Conservation (phyloP, 2,113 vertebrate species). For the Labrus mixtus region DNA sequence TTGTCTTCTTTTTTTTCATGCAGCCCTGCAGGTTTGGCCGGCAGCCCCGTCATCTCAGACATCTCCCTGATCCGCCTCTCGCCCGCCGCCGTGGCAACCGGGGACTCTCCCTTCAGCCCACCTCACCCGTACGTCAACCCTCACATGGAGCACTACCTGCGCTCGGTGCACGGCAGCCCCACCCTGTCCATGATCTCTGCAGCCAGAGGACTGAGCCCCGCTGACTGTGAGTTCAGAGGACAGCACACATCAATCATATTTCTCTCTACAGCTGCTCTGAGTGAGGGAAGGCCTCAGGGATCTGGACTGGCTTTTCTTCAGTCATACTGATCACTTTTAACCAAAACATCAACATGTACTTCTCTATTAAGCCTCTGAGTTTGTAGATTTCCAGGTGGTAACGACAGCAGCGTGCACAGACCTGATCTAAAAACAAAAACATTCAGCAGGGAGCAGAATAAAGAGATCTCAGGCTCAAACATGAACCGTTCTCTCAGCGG, state of each 20-base stretch:
- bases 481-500: background rate
- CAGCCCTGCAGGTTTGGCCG: slow-evolving; percentile 88
- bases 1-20: background rate
- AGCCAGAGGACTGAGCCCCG: slow-evolving; percentile 91
- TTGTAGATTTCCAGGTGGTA: too few species aligned
- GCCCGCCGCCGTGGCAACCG: slow-evolving; percentile 84
- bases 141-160: slow-evolving; percentile 97
- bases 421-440: too few species aligned
- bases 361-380: too few species aligned
- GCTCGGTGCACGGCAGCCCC: slow-evolving; percentile 92
- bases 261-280: too few species aligned
- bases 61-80: slow-evolving; percentile 96
- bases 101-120: slow-evolving; percentile 89
- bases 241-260: too few species aligned
- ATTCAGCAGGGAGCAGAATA: too few species aligned
- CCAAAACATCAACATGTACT: too few species aligned
- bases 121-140: slow-evolving; percentile 90
- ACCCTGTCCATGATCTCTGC: slow-evolving; percentile 93
- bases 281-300: too few species aligned
- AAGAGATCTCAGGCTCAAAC: background rate
- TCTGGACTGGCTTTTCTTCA: too few species aligned
- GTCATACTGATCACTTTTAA: too few species aligned
- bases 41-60: slow-evolving; percentile 93
- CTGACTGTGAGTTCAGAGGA: slow-evolving; percentile 85
- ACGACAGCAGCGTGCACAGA: too few species aligned